These are phyloP conservation scores for Scaptomyza polygonia DNA, from an alignment of 2,888 invertebrate species.

Conservation along the genomic window DNA sequence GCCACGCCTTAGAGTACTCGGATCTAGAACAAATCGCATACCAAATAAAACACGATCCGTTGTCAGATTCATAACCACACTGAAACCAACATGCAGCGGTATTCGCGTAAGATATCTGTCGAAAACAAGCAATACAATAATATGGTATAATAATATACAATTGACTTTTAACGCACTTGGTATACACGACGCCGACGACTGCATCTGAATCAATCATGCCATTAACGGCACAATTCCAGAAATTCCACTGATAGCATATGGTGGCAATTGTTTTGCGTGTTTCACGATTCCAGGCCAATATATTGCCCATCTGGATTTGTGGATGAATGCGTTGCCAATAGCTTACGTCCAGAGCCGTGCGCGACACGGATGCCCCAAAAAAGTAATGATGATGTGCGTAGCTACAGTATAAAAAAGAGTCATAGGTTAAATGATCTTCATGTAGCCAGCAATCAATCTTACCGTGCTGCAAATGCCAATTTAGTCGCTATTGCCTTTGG, in stretches of 20 bases:
- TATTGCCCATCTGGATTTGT: slow-evolving; percentile 81
- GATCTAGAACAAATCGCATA: slow-evolving; percentile 82
- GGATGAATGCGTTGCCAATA: slow-evolving; percentile 83
- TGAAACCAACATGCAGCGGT: slow-evolving; percentile 81
- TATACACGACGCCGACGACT: slow-evolving; percentile 83
- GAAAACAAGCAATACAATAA: neutral
- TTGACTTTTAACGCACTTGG: slow-evolving; percentile 66
- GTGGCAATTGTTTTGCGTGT: slow-evolving; percentile 81
- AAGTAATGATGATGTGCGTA: slow-evolving; percentile 77
- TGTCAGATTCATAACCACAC: slow-evolving; percentile 79
- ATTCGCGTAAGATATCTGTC: slow-evolving; percentile 74
- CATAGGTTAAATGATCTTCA: no score
- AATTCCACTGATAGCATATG: slow-evolving; percentile 83
- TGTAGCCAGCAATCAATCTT: neutral
- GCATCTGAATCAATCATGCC: slow-evolving; percentile 83
- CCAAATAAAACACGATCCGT: slow-evolving; percentile 83
- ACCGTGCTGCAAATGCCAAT: slow-evolving; percentile 81
- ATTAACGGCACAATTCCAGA: slow-evolving; percentile 77
- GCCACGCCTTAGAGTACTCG: slow-evolving; percentile 74
- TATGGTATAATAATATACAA: no score
- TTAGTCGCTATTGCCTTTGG: slow-evolving; percentile 64
- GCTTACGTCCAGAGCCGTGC: slow-evolving; percentile 82
- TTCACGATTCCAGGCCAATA: slow-evolving; percentile 79
- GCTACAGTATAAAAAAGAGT: no score
- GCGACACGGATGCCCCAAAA: slow-evolving; percentile 80